Evolutionary conservation across 2,113 vertebrate genomes (phyloP), one percentile per base, ranked within the genome.

Genomic region (Phycodurus eques): DNA sequence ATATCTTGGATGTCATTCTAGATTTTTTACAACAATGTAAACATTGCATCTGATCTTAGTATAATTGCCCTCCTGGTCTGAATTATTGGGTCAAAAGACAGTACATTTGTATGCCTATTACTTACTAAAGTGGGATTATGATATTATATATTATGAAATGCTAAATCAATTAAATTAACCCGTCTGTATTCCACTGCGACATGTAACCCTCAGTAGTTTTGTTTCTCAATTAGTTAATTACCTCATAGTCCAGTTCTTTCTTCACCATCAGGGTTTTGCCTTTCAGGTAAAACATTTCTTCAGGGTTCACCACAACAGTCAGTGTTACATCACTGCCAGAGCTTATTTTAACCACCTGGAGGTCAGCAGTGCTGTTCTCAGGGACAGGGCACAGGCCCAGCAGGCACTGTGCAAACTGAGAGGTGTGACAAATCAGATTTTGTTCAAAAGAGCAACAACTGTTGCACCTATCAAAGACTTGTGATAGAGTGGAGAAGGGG

Each of bases 171-270:
- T 3, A 59, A 27, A 59, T 6, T 53, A 20, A 53, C 4, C 14
- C 59, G 14, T 35, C 49, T 15, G 49, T 51, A 39, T 39, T 1
- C 39, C 31, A n/a, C 6, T n/a, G 42, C 11, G 22, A 22, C 22
- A 14, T 27, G 4, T 27, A 46, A 27, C n/a, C 5, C n/a, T 31
- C 6, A 22, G 8, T 66, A 31, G 12, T 8, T 64, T 43, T 65
- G n/a, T 27, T 59, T 59, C 11, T 10, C 5, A 31, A 53, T 53
- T 19, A 31, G 20, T 51, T 9, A 10, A 72, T 42, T 83, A 92
- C 93, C 90, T 94, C 93, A 65, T 89, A 94, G 72, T 94, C 93
- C 64, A 94, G 76, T 19, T 83, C 86, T 71, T 88, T 92, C 83
- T 90, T 91, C 22, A 86, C 77, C 83, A 92, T 86, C 67, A 94